Base-by-base conservation (phyloP, 2,888 invertebrate species). In the Caenorhabditis afra region DNA sequence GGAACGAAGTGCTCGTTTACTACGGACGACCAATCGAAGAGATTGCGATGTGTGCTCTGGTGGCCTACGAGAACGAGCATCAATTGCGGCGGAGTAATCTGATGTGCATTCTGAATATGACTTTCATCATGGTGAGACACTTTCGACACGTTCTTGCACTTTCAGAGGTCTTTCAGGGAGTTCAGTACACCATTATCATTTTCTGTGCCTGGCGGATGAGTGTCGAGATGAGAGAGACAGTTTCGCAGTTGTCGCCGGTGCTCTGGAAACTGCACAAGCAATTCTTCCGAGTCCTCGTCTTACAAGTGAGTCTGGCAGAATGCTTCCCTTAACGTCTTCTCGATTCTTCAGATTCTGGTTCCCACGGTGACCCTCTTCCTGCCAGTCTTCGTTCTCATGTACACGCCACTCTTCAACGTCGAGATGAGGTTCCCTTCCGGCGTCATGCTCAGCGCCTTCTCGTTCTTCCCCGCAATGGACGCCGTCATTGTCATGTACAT, bases 401-500 rank as follows among this genome's bases (percentile, higher is more conserved):
- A 49, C 50, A 45, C 55, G 1, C 71, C 71, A 8, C 18, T 71
- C 1, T 39, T 64, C 37, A 18, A 61, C 22, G 1, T 71, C 0
- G 14, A 55, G n/a, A 16, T 62, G 2, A 22, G 55, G 12, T 62
- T 71, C 10, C 71, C 71, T 10, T 57, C 71, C 10, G 71, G 71
- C 16, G 44, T 73, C n/a, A 16, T 58, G 39, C 44, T 73, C 20
- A 44, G 64, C n/a, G 49, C 58, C 0, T 64, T 73, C 44, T 50
- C 64, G 3, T 50, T 73, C 12, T 73, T 50, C 22, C 73, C 73
- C 4, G 73, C 73, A 0, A 58, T 73, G 57, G 73, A 73, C 57
- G 64, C 73, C 0, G 41, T 64, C 16, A 64, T 73, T 10, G 64
- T 73, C 2, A 73, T 73, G 73, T 73, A 58, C 37, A 58, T 73